These are phyloP conservation scores for Balearica regulorum DNA, from an alignment of 2,797 vertebrate genomes.

Conservation along the genomic window DNA sequence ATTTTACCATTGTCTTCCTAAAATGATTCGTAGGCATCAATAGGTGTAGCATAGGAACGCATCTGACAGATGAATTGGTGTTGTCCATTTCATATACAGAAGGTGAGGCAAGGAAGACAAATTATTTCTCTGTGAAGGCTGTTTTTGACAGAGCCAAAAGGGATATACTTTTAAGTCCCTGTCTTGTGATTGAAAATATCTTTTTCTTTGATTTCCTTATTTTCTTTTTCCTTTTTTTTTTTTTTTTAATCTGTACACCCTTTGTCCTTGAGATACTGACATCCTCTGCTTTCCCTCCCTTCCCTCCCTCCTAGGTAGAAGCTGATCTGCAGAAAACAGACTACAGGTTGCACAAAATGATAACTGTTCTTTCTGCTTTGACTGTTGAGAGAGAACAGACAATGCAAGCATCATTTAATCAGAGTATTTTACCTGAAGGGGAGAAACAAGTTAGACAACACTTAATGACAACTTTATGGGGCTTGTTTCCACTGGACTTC, in stretches of 20 bases:
- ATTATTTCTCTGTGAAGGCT: not conserved
- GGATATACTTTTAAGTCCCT: not conserved
- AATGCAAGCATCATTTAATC: not conserved
- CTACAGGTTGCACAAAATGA: constrained; percentile 64
- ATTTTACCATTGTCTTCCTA: not conserved
- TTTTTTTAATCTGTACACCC: not conserved
- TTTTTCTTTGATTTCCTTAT: not conserved
- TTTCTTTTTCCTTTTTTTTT: not conserved
- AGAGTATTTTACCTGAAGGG: not conserved
- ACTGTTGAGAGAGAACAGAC: constrained; percentile 74
- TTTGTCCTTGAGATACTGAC: not conserved
- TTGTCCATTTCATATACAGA: not conserved
- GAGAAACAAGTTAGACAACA: constrained; percentile 58
- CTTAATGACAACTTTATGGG: not conserved
- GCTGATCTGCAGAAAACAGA: constrained; percentile 78
- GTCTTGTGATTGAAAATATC: not conserved
- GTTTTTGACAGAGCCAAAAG: not conserved
- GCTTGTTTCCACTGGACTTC: not conserved
- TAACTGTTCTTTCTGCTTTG: constrained; percentile 61
- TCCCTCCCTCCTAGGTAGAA: constrained; percentile 45
- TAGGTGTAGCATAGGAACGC: not conserved
- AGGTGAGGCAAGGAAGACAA: not conserved
- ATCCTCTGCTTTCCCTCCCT: not conserved
- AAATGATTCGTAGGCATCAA: not conserved
- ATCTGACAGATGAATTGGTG: not conserved